Conservation (phyloP, 2,888 invertebrate species). For the Spisula solida region DNA sequence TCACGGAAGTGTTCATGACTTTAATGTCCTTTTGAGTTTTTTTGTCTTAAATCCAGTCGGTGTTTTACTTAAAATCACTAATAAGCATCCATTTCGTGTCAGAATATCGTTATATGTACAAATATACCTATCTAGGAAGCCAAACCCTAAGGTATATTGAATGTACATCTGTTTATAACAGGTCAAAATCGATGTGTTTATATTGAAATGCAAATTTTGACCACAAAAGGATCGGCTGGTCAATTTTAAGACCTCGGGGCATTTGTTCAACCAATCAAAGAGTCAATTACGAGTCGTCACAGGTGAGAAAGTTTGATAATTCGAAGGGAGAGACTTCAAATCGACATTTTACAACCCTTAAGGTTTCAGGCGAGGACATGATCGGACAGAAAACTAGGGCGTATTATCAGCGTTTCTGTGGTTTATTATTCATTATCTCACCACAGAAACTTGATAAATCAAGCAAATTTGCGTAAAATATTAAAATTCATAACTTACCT, state of each 20-base stretch:
- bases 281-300: slow-evolving; percentile 16
- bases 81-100: not conserved
- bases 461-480: not conserved
- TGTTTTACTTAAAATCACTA: not conserved
- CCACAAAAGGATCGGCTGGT: slow-evolving; percentile 38
- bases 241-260: slow-evolving; percentile 47
- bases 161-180: not conserved
- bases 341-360: not conserved
- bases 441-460: not conserved
- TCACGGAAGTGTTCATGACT: slow-evolving; percentile 2
- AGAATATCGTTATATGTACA: too few species aligned
- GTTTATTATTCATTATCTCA: not conserved
- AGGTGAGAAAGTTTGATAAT: slow-evolving; percentile 37
- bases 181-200: not conserved
- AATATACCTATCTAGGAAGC: too few species aligned
- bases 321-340: slow-evolving; percentile 6
- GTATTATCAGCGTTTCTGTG: not conserved
- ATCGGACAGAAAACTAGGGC: not conserved
- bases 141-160: too few species aligned
- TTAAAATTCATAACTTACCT: slow-evolving; percentile 21
- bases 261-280: slow-evolving; percentile 38
- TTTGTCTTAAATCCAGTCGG: not conserved
- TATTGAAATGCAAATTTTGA: slow-evolving; percentile 39
- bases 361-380: slow-evolving; percentile 6
- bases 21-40: not conserved